Evolutionary conservation across 2,888 invertebrate genomes (phyloP).

Genomic region (Torymus tubicola): DNA sequence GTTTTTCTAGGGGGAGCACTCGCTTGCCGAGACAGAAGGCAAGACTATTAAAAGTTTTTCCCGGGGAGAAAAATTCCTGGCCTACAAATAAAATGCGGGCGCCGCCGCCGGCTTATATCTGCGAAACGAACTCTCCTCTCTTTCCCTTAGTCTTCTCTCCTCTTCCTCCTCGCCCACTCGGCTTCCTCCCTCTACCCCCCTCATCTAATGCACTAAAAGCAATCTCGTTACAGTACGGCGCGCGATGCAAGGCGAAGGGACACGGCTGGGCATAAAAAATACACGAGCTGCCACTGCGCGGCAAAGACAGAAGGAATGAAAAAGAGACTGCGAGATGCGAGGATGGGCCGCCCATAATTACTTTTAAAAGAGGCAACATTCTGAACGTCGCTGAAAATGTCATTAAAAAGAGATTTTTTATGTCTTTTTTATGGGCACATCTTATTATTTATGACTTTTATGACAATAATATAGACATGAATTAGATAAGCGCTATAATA

Average conservation of each 20-base stretch:
- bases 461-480: too few species aligned
- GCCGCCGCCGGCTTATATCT: conserved; percentile 24
- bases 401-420: background rate
- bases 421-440: too few species aligned
- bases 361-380: background rate
- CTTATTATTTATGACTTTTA: too few species aligned
- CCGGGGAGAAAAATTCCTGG: conserved; percentile 22
- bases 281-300: conserved; percentile 40
- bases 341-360: conserved; percentile 14
- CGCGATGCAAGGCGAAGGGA: conserved; percentile 36
- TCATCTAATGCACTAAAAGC: conserved; percentile 46
- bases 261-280: conserved; percentile 52
- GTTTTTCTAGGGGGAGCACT: conserved; percentile 38
- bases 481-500: too few species aligned
- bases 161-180: too few species aligned
- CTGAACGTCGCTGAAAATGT: background rate
- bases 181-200: background rate
- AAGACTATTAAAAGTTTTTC: conserved; percentile 51
- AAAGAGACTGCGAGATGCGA: conserved; percentile 43
- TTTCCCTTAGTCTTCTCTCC: too few species aligned
- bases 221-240: conserved; percentile 48
- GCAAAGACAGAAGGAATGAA: conserved; percentile 47
- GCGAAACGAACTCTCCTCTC: conserved; percentile 30
- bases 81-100: conserved; percentile 42
- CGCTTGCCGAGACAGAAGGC: background rate